Evolutionary conservation across 2,888 invertebrate genomes (phyloP), one percentile per base, ranked within the genome.

Genomic region (Drosophila lacicola): DNA sequence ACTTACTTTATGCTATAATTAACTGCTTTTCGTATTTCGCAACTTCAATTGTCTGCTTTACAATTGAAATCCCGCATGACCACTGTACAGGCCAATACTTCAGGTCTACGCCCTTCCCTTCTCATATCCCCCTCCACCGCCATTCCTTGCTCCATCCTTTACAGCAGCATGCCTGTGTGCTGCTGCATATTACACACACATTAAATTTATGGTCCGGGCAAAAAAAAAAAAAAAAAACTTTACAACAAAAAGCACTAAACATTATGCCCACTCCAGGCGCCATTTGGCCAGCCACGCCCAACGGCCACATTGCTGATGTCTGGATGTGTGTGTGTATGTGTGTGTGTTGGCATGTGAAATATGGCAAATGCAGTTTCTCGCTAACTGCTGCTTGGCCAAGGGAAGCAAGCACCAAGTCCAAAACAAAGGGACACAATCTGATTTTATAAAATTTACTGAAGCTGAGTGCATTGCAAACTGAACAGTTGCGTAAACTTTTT

Each of bases 221-320:
- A 67, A 65, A 80, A 82, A 29, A 29, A 29, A 25, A 25, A 25
- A 25, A 6, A 25, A 29, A 29, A 8, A 29, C 76, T 82, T 85
- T 80, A 85, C 83, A 82, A 80, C 83, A 78, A 82, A 82, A 83
- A 76, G 83, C 86, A 83, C 83, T 85, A 82, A 82, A 76, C 86
- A 82, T 82, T 85, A 80, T 73, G 78, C 76, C 69, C 82, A 75
- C 68, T 73, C 68, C 66, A 68, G 47, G 67, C 55, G 36, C 29
- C 39, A 46, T 57, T 61, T 57, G 50, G 29, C 46, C 44, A n/a
- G 33, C 19, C 80, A 80, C 78, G 80, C 80, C 82, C 64, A 41
- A 46, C 49, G 51, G 41, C 53, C 58, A 53, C 47, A 44, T 46
- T 17, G 64, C 55, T 4, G n/a, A 9, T 19, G 37, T 25, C 25